Evolutionary conservation across 2,888 invertebrate genomes (phyloP).

Genomic region (Erpobdella octoculata): DNA sequence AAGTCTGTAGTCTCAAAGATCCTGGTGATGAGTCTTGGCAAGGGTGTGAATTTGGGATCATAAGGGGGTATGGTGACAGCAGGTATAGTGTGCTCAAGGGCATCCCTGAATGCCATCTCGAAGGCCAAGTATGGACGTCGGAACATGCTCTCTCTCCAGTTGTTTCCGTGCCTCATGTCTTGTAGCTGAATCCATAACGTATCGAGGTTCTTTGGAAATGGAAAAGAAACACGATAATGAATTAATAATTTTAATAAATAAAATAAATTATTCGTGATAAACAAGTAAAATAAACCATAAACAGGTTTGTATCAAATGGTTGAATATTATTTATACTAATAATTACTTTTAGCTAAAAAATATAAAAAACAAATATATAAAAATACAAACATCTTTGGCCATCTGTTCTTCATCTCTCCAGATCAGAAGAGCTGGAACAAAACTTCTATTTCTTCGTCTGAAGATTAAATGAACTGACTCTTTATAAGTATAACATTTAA

Average conservation of each 20-base stretch:
- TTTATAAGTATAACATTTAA: neutral
- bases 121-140: constrained; percentile 85
- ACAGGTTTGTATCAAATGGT: neutral
- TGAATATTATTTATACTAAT: constrained; percentile 46
- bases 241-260: neutral
- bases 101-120: constrained; percentile 78
- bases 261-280: no score
- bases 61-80: constrained; percentile 82
- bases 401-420: constrained; percentile 78
- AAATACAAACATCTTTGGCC: neutral
- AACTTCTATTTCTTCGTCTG: constrained; percentile 74
- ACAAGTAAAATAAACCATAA: neutral
- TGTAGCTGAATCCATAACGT: constrained; percentile 90
- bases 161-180: constrained; percentile 80
- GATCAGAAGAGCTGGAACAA: constrained; percentile 82
- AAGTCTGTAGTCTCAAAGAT: constrained; percentile 98
- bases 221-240: no score
- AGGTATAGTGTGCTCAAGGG: constrained; percentile 87
- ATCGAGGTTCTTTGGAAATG: constrained; percentile 87
- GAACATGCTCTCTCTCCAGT: constrained; percentile 95
- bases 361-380: neutral
- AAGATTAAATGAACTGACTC: constrained; percentile 19
- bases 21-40: constrained; percentile 83
- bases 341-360: constrained; percentile 82
- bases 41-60: constrained; percentile 78